phyloP scores from a whole-genome alignment of 2,888 invertebrate genomes.

The Philereme vetulata region DNA sequence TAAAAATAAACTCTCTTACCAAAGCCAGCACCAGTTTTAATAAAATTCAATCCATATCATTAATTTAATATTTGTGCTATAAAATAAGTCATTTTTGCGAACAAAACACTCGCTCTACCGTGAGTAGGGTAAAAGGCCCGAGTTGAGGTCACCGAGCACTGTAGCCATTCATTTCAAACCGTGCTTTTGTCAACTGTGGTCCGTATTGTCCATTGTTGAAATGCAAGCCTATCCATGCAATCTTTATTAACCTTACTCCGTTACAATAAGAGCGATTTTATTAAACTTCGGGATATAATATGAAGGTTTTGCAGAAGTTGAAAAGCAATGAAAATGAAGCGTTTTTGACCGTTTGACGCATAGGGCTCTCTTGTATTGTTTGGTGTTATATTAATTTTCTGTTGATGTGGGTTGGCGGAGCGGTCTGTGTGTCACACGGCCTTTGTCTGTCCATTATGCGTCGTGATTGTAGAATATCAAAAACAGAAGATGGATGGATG shows the following conservation, averaged over 20 bases:
- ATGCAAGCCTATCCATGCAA: slow-evolving; percentile 25
- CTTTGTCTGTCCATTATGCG: slow-evolving; percentile 30
- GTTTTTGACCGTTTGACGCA: slow-evolving; percentile 60
- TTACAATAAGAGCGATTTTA: slow-evolving; percentile 32
- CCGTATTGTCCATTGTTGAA: slow-evolving; percentile 38
- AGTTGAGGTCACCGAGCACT: slow-evolving; percentile 35
- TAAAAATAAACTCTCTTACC: slow-evolving; percentile 8
- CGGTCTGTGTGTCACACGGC: slow-evolving; percentile 30
- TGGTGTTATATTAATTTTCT: slow-evolving; percentile 59
- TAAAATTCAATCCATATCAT: slow-evolving; percentile 13
- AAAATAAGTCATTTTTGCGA: slow-evolving; percentile 38
- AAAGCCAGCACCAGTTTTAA: slow-evolving; percentile 17
- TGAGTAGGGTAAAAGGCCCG: slow-evolving; percentile 29
- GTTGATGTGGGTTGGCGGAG: slow-evolving; percentile 57
- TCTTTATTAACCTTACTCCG: slow-evolving; percentile 12
- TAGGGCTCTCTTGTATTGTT: slow-evolving; percentile 52
- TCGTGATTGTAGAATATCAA: slow-evolving; percentile 14
- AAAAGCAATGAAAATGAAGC: slow-evolving; percentile 63
- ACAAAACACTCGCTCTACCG: slow-evolving; percentile 35
- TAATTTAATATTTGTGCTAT: slow-evolving; percentile 31
- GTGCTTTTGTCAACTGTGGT: slow-evolving; percentile 38
- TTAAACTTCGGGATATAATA: slow-evolving; percentile 4
- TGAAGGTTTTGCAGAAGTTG: slow-evolving; percentile 30
- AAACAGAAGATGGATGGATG: background rate
- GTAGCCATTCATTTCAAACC: slow-evolving; percentile 40